Conservation (phyloP, 1,140 invertebrate species). For the Penaeus chinensis region DNA sequence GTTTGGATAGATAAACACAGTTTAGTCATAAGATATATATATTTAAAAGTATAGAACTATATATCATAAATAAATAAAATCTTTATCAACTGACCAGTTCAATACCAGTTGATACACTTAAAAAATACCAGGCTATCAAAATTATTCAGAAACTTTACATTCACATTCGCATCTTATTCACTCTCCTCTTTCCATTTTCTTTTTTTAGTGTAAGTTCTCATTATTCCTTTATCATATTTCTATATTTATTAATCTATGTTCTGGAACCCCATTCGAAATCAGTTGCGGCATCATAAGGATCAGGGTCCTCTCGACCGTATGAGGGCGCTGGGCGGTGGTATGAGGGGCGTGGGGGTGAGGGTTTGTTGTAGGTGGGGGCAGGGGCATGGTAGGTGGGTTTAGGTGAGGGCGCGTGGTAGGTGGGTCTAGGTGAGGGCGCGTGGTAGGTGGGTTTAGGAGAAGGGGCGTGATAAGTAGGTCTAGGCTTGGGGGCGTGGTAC, state of each 20-base stretch:
- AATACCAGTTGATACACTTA: no score
- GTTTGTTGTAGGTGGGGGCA: background rate
- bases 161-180: no score
- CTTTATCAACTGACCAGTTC: no score
- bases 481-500: background rate
- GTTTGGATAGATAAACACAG: no score
- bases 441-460: background rate
- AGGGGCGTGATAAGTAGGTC: background rate
- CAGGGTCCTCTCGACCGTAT: background rate
- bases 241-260: background rate
- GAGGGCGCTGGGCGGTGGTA: background rate
- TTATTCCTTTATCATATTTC: no score
- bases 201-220: no score
- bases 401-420: background rate
- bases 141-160: no score
- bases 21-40: no score
- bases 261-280: conserved; percentile 9
- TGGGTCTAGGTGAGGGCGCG: background rate
- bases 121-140: no score
- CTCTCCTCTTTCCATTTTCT: no score
- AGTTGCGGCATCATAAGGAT: background rate
- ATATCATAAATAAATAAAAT: no score
- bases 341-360: background rate
- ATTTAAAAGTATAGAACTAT: no score
- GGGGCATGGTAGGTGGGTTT: background rate